A percentile compares a stretch with the other conserved stretches of the same genome.
Evolutionary conservation across 1,140 invertebrate species (phyloP).

Genomic region (Cyclargus thomasi): DNA sequence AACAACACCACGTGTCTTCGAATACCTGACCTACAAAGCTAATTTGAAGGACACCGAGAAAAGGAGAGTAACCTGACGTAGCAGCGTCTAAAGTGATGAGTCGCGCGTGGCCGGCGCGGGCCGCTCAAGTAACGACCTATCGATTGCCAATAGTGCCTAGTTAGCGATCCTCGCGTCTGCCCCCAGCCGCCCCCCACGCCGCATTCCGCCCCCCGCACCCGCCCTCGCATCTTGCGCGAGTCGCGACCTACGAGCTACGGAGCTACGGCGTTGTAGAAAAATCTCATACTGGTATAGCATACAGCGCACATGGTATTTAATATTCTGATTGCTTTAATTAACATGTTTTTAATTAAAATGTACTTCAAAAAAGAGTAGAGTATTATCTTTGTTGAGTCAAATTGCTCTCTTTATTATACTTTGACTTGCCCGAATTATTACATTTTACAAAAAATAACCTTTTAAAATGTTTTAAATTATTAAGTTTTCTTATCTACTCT

Average conservation of each 20-base stretch:
- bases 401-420: no score
- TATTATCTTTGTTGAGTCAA: no score
- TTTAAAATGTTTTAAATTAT: no score
- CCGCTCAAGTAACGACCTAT: slow-evolving; percentile 64
- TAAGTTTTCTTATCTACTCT: no score
- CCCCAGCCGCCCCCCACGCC: slow-evolving; percentile 32
- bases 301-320: background rate
- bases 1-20: slow-evolving; percentile 64
- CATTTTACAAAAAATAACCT: no score
- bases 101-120: slow-evolving; percentile 60
- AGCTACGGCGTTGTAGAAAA: background rate
- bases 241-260: background rate
- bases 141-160: slow-evolving; percentile 72
- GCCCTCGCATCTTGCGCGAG: background rate
- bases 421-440: no score
- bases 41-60: slow-evolving; percentile 75
- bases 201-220: slow-evolving; percentile 28
- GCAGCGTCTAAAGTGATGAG: slow-evolving; percentile 72
- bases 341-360: no score
- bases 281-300: no score
- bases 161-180: slow-evolving; percentile 52
- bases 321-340: no score
- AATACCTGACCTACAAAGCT: slow-evolving; percentile 74
- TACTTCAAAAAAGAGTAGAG: no score
- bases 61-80: slow-evolving; percentile 74